A percentile compares a stretch with the other conserved stretches of the same genome.
These are phyloP conservation scores for Scophthalmus maximus DNA, from an alignment of 2,113 vertebrate genomes.

Conservation along the genomic window DNA sequence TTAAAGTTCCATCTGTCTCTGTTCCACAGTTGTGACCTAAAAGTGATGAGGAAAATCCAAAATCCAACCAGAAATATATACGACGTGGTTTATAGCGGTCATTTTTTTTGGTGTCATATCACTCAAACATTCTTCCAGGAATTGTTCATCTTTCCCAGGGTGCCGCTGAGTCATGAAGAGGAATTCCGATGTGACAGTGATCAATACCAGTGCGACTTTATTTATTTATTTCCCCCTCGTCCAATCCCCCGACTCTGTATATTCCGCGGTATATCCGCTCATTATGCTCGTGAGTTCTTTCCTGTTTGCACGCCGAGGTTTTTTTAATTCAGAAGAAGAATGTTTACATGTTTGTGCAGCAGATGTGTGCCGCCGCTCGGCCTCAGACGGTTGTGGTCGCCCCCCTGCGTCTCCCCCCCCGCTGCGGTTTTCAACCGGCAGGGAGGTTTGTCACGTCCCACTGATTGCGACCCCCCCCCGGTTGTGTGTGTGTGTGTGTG, in stretches of 20 bases:
- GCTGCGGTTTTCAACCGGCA: slow-evolving; percentile 27
- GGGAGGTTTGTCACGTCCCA: slow-evolving; percentile 30
- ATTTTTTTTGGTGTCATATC: no score
- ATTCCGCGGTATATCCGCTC: background rate
- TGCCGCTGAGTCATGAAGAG: background rate
- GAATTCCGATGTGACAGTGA: background rate
- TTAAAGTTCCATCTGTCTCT: no score
- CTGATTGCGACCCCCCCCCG: slow-evolving; percentile 28
- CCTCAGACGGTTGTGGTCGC: no score
- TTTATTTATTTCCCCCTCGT: no score
- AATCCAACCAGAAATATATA: no score
- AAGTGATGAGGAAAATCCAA: no score
- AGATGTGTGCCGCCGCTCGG: no score
- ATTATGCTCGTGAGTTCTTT: slow-evolving; percentile 1
- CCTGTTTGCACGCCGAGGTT: slow-evolving; percentile 28
- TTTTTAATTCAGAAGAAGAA: slow-evolving; percentile 12
- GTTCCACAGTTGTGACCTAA: no score
- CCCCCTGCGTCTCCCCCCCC: no score
- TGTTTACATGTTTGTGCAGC: slow-evolving; percentile 41
- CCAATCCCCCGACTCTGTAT: no score
- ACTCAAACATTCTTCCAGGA: no score
- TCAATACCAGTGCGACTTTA: background rate
- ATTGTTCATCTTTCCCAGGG: background rate
- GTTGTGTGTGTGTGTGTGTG: background rate
- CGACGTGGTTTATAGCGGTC: no score